Conservation (phyloP, 2,113 vertebrate genomes). For the Onychostruthus taczanowskii region DNA sequence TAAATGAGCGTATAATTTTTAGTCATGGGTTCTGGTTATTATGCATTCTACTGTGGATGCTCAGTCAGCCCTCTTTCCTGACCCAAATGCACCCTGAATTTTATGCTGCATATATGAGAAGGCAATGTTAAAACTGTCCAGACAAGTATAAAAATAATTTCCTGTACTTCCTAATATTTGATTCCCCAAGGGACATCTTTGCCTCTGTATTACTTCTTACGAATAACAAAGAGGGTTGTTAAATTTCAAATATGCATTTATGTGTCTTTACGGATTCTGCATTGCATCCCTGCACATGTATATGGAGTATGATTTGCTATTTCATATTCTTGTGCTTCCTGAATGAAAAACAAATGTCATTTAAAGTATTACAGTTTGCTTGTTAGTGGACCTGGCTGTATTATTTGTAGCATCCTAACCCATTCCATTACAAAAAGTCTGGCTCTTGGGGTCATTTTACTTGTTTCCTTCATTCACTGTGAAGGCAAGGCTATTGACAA, state of each 20-base stretch:
- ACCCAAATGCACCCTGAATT: background rate
- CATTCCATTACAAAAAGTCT: background rate
- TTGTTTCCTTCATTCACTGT: background rate
- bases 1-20: background rate
- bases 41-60: background rate
- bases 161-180: background rate
- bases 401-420: background rate
- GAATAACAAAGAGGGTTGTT: background rate
- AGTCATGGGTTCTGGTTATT: background rate
- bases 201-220: background rate
- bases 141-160: background rate
- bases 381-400: background rate
- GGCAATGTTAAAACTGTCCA: background rate
- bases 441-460: background rate
- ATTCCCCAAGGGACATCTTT: background rate
- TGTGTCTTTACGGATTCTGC: background rate
- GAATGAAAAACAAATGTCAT: background rate
- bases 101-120: background rate
- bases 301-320: background rate
- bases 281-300: accelerated
- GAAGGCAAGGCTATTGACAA: background rate
- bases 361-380: background rate
- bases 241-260: background rate
- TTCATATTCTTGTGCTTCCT: background rate
- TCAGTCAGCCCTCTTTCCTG: background rate